Conservation (phyloP, 1,140 invertebrate species). For the Drosophila nigrodunni region DNA sequence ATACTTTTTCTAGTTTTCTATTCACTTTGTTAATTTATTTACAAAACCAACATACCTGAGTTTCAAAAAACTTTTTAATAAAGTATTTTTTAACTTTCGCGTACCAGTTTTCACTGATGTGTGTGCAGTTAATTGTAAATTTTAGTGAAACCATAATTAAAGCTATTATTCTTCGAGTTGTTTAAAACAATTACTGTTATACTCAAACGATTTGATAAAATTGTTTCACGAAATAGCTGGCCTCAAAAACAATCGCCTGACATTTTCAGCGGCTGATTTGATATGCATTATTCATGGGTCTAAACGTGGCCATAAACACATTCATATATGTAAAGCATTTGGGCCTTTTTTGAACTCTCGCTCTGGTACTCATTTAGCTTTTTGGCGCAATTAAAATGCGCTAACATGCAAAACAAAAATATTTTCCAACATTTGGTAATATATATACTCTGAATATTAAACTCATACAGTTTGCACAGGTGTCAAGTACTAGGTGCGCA, state of each 20-base stretch:
- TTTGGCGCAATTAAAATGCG: conserved; percentile 72
- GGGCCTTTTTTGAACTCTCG: conserved; percentile 41
- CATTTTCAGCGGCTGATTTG: conserved; percentile 53
- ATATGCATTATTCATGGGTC: conserved; percentile 65
- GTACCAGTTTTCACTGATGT: background rate
- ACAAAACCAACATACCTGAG: too few relatives aligned
- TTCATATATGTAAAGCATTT: conserved; percentile 44
- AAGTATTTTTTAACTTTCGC: background rate
- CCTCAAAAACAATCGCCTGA: conserved; percentile 31
- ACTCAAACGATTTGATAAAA: conserved; percentile 38
- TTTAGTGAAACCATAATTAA: conserved; percentile 10
- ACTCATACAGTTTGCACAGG: background rate
- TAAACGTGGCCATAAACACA: conserved; percentile 68
- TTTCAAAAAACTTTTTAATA: background rate
- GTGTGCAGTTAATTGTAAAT: conserved; percentile 6
- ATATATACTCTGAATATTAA: conserved; percentile 23
- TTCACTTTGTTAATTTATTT: too few relatives aligned
- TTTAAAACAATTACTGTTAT: conserved; percentile 20
- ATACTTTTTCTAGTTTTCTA: too few relatives aligned
- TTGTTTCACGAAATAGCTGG: conserved; percentile 32
- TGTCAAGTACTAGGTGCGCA: background rate
- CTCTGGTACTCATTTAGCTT: conserved; percentile 61
- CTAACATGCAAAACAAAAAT: conserved; percentile 50
- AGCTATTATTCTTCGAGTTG: conserved; percentile 3
- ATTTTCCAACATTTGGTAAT: conserved; percentile 48